phyloP scores from a whole-genome alignment of 37 sponge, comb jelly and placozoan genomes.

The Chondrilla cf. caribensis region DNA sequence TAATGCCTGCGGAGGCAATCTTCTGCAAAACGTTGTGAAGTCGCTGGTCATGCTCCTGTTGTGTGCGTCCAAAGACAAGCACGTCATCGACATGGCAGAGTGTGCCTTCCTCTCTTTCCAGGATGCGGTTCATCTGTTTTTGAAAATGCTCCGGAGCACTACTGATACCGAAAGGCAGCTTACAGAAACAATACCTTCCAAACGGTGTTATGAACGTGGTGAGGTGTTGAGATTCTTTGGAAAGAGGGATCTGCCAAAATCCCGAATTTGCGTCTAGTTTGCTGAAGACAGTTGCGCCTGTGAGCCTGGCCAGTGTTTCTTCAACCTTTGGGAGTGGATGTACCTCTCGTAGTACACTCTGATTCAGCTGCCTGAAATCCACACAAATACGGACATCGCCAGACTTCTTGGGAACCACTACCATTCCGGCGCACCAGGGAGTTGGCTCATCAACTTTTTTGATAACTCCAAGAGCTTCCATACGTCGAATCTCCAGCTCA shows the following conservation, averaged over 20 bases:
- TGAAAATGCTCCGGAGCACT: conserved; percentile 20
- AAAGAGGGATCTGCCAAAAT: not conserved
- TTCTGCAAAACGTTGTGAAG: conserved; percentile 8
- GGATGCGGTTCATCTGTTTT: not conserved
- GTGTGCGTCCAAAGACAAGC: not conserved
- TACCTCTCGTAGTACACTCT: not conserved
- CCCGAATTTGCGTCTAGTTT: not conserved
- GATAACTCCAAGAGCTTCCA: conserved; percentile 4
- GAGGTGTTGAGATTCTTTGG: not conserved
- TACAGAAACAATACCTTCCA: not conserved
- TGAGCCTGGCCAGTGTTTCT: not conserved
- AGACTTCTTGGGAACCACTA: conserved; percentile 16
- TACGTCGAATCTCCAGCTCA: not conserved
- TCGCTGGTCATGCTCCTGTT: conserved; percentile 17
- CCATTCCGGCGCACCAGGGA: conserved; percentile 17
- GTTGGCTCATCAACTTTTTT: not conserved
- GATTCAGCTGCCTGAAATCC: not conserved
- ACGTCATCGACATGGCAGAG: conserved; percentile 16
- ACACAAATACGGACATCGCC: not conserved
- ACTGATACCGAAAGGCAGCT: not conserved
- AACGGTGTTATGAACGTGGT: conserved; percentile 13
- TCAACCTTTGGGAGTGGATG: conserved; percentile 2
- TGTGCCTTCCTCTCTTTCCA: not conserved
- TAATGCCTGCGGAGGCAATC: conserved; percentile 26
- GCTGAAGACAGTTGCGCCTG: conserved; percentile 3